Evolutionary conservation across 2,888 invertebrate genomes (phyloP).

Genomic region (Schizaphis graminum): DNA sequence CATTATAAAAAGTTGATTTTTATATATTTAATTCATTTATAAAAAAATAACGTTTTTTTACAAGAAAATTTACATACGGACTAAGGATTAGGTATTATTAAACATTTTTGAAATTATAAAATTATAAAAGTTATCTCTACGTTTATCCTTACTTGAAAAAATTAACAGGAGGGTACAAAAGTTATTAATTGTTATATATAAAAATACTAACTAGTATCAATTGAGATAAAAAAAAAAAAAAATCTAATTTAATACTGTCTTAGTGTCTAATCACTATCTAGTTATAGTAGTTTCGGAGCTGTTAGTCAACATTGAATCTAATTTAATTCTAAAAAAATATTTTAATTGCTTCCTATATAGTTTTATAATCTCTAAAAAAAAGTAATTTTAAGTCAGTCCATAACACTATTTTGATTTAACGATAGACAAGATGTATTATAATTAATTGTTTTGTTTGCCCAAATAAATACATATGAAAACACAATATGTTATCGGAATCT

Average conservation of each 20-base stretch:
- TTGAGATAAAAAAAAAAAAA: neutral
- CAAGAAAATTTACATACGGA: neutral
- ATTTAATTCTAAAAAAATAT: neutral
- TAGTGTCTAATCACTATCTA: neutral
- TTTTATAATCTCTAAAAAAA: neutral
- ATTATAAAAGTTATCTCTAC: neutral
- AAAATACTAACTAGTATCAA: neutral
- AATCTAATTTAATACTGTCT: neutral
- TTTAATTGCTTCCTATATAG: neutral
- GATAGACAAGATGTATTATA: neutral
- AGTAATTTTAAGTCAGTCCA: neutral
- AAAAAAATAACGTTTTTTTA: neutral
- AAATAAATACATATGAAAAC: neutral
- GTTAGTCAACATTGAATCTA: neutral
- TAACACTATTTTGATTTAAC: neutral
- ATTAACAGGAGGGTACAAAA: neutral
- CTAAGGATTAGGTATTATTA: neutral
- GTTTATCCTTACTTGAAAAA: neutral
- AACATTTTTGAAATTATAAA: neutral
- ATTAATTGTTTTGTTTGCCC: neutral
- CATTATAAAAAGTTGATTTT: neutral
- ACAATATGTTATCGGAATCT: neutral
- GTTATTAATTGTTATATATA: neutral
- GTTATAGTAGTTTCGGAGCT: neutral
- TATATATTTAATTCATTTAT: neutral